Conservation (phyloP, 2,113 vertebrate genomes). For the Malaclemys terrapin region DNA sequence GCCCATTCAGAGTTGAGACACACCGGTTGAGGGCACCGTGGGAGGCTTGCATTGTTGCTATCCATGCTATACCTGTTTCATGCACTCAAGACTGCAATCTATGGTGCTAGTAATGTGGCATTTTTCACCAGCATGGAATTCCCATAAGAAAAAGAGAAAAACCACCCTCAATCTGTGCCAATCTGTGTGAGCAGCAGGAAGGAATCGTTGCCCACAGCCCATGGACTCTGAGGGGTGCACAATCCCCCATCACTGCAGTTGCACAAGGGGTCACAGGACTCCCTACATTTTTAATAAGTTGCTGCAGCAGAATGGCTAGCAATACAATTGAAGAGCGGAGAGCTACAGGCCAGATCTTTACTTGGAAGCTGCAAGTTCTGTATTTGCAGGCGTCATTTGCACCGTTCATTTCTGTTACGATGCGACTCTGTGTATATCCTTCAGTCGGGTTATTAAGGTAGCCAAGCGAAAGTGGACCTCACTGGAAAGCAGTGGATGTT, state of each 20-base stretch:
- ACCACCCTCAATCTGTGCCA: fast-evolving
- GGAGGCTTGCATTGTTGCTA: fast-evolving
- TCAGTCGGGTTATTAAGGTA: background rate
- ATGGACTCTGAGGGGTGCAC: background rate
- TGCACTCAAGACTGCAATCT: fast-evolving
- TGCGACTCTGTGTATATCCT: background rate
- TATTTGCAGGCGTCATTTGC: fast-evolving
- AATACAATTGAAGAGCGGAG: fast-evolving
- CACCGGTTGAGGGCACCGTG: background rate
- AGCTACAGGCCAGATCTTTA: background rate
- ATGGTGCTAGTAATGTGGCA: fast-evolving
- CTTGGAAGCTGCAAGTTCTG: background rate
- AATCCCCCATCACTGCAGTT: fast-evolving
- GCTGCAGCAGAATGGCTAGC: background rate
- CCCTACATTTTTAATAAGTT: background rate
- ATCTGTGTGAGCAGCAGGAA: fast-evolving
- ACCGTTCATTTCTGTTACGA: background rate
- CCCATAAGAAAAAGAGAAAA: fast-evolving
- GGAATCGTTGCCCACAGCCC: background rate
- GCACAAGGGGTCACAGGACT: fast-evolving
- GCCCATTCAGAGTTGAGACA: background rate
- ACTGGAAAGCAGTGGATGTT: background rate
- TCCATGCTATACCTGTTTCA: background rate
- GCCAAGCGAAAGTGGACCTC: background rate
- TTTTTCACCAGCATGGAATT: fast-evolving